These are phyloP conservation scores for Argentina silus DNA, from an alignment of 2,797 vertebrate genomes.

Conservation along the genomic window DNA sequence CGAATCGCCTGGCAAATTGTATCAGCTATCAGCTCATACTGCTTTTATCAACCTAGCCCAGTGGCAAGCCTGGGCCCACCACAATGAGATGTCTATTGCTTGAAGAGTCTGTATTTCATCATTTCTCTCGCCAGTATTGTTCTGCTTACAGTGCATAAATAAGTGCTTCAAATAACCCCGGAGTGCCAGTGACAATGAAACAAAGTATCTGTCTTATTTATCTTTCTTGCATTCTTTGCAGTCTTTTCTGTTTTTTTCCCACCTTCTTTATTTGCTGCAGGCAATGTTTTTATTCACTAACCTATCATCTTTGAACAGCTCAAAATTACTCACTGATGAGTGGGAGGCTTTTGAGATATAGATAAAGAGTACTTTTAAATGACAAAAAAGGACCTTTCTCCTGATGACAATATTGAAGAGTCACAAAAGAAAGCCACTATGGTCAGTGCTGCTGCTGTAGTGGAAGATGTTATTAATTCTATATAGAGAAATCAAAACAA, in stretches of 20 bases:
- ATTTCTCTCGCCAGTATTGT: conserved; percentile 94
- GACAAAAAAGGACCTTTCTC: conserved; percentile 71
- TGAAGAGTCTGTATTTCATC: conserved; percentile 97
- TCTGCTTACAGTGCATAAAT: conserved; percentile 99
- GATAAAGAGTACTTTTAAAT: conserved; percentile 80
- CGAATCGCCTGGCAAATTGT: conserved; percentile 91
- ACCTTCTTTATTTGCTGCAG: conserved; percentile 84
- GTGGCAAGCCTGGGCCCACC: conserved; percentile 91
- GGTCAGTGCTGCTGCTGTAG: not conserved
- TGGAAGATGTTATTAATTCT: conserved; percentile 30
- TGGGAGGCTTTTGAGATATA: conserved; percentile 80
- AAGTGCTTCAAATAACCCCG: conserved; percentile 94
- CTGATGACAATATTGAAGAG: conserved; percentile 70
- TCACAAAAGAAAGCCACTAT: conserved; percentile 18
- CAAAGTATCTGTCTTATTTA: conserved; percentile 96
- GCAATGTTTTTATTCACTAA: conserved; percentile 86
- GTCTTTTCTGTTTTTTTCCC: conserved; percentile 49
- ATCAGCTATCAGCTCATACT: conserved; percentile 99
- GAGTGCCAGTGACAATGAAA: conserved; percentile 97
- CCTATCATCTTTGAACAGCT: conserved; percentile 86
- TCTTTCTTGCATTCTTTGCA: conserved; percentile 88
- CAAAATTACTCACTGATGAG: conserved; percentile 85
- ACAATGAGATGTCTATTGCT: conserved; percentile 96
- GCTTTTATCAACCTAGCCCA: conserved; percentile 98
- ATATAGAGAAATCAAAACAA: conserved; percentile 28